Base-by-base conservation (phyloP, 2,888 invertebrate species). In the Sipha maydis region DNA sequence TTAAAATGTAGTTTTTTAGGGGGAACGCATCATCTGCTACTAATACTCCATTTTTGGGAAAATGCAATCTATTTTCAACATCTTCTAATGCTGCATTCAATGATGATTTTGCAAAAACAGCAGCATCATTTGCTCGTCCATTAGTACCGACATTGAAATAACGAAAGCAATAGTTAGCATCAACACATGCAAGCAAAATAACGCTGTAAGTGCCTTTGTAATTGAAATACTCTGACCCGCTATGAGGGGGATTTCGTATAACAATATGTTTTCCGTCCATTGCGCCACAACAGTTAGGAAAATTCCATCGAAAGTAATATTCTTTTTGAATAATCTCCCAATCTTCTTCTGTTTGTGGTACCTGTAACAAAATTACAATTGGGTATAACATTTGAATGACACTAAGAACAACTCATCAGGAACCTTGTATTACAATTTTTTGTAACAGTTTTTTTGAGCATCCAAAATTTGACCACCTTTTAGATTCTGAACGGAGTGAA, bases 1-100 rank as follows among this genome's bases (percentile, higher is more conserved):
- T 90, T 82, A 89, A 90, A 71, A 90, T 86, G 86, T 90, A 83
- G 56, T 67, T 83, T 77, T 61, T 89, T 28, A 90, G 78, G 54
- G 90, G 89, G 89, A 91, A 91, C 61, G 91, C 90, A 83, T 90
- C 90, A 85, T 91, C 90, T 76, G 89, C 90, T 31, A 90, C 19
- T 80, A 91, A 89, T 80, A 90, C 90, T 41, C 41, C 25, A 75
- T 41, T 41, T 48, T 76, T 48, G 0, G 76, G 41, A 48, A 41
- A 76, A 41, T 48, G 38, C 25, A 76, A 76, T 76, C n/a, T 76
- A 76, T 76, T 76, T 76, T 75, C 73, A 75, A 75, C 75, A 75
- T 75, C 38, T 75, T 75, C 75, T 75, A 75, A 75, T 38, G 75
- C 41, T 76, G 41, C 31, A 34, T 71, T 71, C 71, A 76, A 76